A percentile compares a stretch with the other conserved stretches of the same genome.
Conservation (phyloP, 2,113 vertebrate species). For the Zingel zingel region DNA sequence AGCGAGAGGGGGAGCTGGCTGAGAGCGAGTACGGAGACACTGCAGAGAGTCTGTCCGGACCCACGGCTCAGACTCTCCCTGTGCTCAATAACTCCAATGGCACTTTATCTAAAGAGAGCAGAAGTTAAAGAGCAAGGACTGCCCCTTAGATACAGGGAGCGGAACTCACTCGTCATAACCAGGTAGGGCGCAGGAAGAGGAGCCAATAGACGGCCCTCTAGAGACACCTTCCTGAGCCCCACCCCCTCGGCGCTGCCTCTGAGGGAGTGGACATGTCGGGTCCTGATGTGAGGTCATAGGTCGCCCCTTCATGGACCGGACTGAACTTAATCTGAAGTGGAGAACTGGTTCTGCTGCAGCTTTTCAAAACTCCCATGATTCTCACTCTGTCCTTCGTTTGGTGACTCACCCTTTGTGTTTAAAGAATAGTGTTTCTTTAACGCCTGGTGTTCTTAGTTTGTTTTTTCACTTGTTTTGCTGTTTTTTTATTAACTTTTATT, state of each 20-base stretch:
- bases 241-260: conserved; percentile 7
- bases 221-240: conserved; percentile 46
- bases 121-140: conserved; percentile 65
- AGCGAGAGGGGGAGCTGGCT: conserved; percentile 91
- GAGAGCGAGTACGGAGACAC: conserved; percentile 83
- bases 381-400: conserved; percentile 50
- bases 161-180: conserved; percentile 45
- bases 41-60: conserved; percentile 38
- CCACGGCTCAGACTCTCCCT: conserved; percentile 33
- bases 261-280: conserved; percentile 38
- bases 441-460: conserved; percentile 59
- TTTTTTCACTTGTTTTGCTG: conserved; percentile 54
- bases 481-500: conserved; percentile 13
- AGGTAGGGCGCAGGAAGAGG: conserved; percentile 42
- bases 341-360: conserved; percentile 64
- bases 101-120: conserved; percentile 86
- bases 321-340: conserved; percentile 55
- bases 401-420: conserved; percentile 57
- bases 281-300: conserved; percentile 50
- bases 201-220: conserved; percentile 38
- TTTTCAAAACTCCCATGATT: conserved; percentile 53
- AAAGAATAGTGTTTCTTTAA: conserved; percentile 57
- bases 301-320: conserved; percentile 27
- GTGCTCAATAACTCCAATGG: conserved; percentile 77
- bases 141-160: conserved; percentile 39